Evolutionary conservation across 1,140 invertebrate genomes (phyloP).

Genomic region (Brachionus plicatilis): DNA sequence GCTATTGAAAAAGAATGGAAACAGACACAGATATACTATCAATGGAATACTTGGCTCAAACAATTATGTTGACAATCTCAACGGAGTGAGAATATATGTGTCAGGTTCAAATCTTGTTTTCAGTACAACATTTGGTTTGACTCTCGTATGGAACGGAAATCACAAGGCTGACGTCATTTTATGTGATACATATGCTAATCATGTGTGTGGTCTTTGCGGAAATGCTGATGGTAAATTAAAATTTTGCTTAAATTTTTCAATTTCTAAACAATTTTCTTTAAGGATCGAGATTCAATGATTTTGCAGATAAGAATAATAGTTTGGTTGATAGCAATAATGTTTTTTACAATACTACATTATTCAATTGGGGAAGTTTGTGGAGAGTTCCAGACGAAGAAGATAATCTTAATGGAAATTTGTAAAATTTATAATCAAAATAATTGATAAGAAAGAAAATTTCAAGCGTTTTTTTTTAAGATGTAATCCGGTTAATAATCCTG

Average conservation of each 20-base stretch:
- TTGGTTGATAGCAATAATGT: neutral
- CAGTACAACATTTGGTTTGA: constrained; percentile 31
- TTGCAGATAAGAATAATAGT: neutral
- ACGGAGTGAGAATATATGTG: neutral
- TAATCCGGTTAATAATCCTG: neutral
- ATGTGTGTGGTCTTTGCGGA: constrained; percentile 33
- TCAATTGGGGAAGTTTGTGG: constrained; percentile 15
- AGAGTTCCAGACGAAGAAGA: constrained; percentile 8
- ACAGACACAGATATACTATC: neutral
- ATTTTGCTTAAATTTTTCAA: neutral
- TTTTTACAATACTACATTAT: neutral
- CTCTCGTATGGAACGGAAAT: constrained; percentile 7
- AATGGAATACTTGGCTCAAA: neutral
- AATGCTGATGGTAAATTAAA: neutral
- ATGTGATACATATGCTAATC: constrained; percentile 12
- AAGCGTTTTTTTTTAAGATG: neutral
- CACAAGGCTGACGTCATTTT: neutral
- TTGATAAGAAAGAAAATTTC: neutral
- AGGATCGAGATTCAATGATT: constrained; percentile 6
- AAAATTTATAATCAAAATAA: neutral
- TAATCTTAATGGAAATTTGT: neutral
- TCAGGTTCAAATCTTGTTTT: constrained; percentile 2
- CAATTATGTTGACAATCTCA: neutral
- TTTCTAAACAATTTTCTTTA: neutral
- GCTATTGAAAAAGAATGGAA: neutral